Conservation (phyloP, 2,888 invertebrate genomes). For the Drosophila gaucha region DNA sequence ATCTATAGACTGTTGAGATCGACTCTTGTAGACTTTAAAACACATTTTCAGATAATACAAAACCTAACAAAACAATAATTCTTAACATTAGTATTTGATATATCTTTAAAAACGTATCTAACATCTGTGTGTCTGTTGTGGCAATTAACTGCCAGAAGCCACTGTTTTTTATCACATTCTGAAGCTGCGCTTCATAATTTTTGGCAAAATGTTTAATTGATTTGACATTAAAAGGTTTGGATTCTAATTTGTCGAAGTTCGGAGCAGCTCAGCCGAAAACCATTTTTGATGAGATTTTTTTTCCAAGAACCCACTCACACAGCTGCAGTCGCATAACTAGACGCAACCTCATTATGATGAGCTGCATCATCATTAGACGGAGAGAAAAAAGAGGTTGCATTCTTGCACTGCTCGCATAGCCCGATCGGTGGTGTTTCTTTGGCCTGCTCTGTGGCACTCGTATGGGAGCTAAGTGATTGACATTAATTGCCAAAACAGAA, state of each 20-base stretch:
- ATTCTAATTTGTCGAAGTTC: conserved; percentile 40
- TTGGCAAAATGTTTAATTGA: conserved; percentile 57
- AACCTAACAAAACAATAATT: too few relatives aligned
- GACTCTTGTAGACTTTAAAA: too few relatives aligned
- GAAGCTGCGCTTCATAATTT: conserved; percentile 27
- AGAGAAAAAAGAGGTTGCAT: conserved; percentile 10
- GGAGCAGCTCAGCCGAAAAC: conserved; percentile 8
- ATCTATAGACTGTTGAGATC: too few relatives aligned
- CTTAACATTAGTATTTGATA: too few relatives aligned
- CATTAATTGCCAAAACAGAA: conserved; percentile 65
- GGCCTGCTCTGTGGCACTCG: conserved; percentile 8
- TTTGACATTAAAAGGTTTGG: conserved; percentile 68
- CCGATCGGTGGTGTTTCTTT: conserved; percentile 21
- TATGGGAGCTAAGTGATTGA: conserved; percentile 64
- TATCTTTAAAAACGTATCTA: too few relatives aligned
- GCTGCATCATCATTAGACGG: conserved; percentile 13
- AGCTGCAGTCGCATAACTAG: background rate
- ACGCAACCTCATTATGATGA: conserved; percentile 26
- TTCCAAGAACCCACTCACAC: conserved; percentile 14
- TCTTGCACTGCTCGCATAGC: conserved; percentile 36
- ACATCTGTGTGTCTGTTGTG: too few relatives aligned
- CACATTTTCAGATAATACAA: too few relatives aligned
- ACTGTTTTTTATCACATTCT: conserved; percentile 4
- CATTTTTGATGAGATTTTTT: conserved; percentile 2
- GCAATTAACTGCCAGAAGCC: background rate